phyloP scores from a whole-genome alignment of 2,113 vertebrate genomes.

The Mesembrinibis cayennensis region DNA sequence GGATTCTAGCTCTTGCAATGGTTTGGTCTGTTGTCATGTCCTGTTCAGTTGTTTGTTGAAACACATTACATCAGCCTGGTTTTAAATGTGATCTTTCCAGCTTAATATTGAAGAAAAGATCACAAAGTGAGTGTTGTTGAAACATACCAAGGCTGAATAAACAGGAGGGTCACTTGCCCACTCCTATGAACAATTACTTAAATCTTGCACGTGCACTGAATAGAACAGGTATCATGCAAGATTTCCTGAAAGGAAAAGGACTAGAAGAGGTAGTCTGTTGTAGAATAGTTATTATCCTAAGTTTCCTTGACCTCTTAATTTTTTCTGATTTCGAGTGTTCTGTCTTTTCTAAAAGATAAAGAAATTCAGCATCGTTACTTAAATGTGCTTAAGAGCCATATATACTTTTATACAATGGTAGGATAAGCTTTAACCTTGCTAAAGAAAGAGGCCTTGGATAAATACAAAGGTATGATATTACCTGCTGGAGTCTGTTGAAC shows the following conservation, averaged over 20 bases:
- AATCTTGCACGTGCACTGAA: background rate
- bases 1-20: background rate
- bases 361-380: background rate
- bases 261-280: background rate
- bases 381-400: background rate
- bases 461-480: constrained; percentile 17
- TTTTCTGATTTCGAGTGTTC: background rate
- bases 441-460: background rate
- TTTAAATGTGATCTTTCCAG: background rate
- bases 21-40: background rate
- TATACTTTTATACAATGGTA: background rate
- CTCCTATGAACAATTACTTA: background rate
- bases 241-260: background rate
- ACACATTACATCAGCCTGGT: background rate
- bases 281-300: background rate
- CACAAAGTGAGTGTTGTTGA: background rate
- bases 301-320: background rate
- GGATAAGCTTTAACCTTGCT: background rate
- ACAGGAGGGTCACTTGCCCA: background rate
- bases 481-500: constrained; percentile 76
- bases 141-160: background rate
- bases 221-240: background rate
- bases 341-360: background rate
- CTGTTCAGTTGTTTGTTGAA: background rate
- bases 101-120: background rate